Base-by-base conservation (phyloP, 2,888 invertebrate species). In the Acanthococcus lagerstroemiae region DNA sequence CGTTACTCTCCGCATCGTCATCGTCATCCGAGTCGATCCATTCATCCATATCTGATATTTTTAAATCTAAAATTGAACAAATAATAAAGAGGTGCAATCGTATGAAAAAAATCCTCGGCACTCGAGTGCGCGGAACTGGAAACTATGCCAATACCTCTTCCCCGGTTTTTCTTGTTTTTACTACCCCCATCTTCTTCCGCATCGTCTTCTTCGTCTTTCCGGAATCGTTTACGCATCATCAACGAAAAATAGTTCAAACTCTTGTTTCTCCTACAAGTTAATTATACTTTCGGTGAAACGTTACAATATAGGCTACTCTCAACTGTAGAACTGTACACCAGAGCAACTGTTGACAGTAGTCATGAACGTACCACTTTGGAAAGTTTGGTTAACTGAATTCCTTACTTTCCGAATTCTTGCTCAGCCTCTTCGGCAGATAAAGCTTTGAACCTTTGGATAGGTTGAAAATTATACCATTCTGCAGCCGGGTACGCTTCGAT, bases 371-470 rank as follows among this genome's bases (percentile, higher is more conserved):
- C 52, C 46, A 21, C 26, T n/a, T 52, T 15, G 65, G n/a, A n/a
- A n/a, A n/a, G n/a, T n/a, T n/a, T n/a, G n/a, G n/a, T n/a, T n/a
- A n/a, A n/a, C n/a, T n/a, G n/a, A n/a, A n/a, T n/a, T n/a, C n/a
- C 70, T 71, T 72, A 83, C 86, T 83, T 86, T 70, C 87, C 91
- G 77, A 95, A 99, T 75, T 96, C 94, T 73, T 94, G 88, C 74
- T 99, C 99, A 0, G 99, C 99, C 77, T 99, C 97, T 77, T 99
- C 99, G 0, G 93, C 92, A 9, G 94, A 94, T 15, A 99, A 79
- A 1, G 95, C 86, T 77, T 96, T 96, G 76, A 97, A 96, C 58
- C 88, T 81, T 72, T 90, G 88, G 66, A 90, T 86, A 0, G 92
- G 90, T 72, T 88, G 87, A 76, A 94, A 95, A 74, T 92, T 92